Percentiles rank a stretch among this genome's conserved stretches.
Evolutionary conservation across 92 coral and sea anemone species (phyloP).

Genomic region (Meandrina meandrites): DNA sequence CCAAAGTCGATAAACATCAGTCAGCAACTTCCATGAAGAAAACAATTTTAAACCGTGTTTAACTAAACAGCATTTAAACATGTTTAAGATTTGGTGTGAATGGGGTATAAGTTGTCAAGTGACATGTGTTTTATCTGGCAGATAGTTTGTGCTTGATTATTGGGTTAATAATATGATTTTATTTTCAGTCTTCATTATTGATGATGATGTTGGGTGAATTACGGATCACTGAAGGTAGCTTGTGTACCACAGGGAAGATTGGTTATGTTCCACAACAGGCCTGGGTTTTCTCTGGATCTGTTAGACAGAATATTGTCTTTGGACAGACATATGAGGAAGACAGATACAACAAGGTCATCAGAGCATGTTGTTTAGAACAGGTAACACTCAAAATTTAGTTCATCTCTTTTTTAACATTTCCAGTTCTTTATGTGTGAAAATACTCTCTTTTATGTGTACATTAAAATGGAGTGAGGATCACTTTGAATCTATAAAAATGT

Average conservation of each 20-base stretch:
- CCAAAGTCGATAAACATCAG: too few species aligned
- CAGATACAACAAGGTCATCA: constrained; percentile 73
- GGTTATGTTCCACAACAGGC: constrained; percentile 91
- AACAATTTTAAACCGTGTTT: too few species aligned
- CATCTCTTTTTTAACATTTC: neutral
- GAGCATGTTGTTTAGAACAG: constrained; percentile 89
- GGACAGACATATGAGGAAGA: constrained; percentile 72
- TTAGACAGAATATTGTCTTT: constrained; percentile 90
- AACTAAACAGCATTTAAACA: too few species aligned
- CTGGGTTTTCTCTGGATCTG: constrained; percentile 96
- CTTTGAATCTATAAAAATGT: too few species aligned
- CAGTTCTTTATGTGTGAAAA: neutral
- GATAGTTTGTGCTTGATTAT: neutral
- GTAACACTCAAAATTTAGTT: constrained; percentile 42
- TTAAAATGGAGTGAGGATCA: too few species aligned
- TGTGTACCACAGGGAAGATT: constrained; percentile 71
- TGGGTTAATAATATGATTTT: neutral
- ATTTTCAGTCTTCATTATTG: constrained; percentile 76
- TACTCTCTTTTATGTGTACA: neutral
- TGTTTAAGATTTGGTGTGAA: too few species aligned
- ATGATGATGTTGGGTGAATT: constrained; percentile 89
- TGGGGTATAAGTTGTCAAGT: neutral
- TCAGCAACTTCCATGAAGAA: too few species aligned
- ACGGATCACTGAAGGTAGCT: constrained; percentile 69
- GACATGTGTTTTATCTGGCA: neutral